These are phyloP conservation scores for Teinopalpus imperialis DNA, from an alignment of 2,888 invertebrate genomes.

Conservation along the genomic window DNA sequence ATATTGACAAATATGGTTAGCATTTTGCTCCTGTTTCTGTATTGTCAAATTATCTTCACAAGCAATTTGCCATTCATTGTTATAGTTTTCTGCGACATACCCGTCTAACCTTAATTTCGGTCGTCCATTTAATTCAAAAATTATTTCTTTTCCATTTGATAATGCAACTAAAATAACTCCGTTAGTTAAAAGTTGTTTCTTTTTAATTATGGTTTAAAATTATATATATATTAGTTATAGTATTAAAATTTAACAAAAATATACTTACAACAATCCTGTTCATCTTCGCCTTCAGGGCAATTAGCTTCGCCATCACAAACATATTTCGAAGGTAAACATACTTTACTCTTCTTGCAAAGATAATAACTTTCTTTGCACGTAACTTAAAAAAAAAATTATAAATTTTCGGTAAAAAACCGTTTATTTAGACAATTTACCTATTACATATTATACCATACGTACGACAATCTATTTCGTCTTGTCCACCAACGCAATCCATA, in stretches of 20 bases:
- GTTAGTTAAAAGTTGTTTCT: neutral
- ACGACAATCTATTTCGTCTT: constrained; percentile 89
- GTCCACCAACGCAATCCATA: constrained; percentile 87
- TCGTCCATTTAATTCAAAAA: constrained; percentile 82
- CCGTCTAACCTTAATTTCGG: constrained; percentile 84
- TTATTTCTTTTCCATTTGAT: constrained; percentile 83
- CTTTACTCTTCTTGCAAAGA: constrained; percentile 83
- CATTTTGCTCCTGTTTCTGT: constrained; percentile 69
- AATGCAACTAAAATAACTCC: constrained; percentile 82
- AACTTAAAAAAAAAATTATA: constrained; percentile 62
- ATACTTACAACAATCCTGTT: constrained; percentile 88
- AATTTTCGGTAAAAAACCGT: no score
- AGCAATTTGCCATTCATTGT: constrained; percentile 84
- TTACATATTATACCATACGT: no score
- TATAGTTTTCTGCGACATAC: constrained; percentile 82
- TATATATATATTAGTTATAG: no score
- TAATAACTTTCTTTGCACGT: constrained; percentile 82
- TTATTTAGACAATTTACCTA: no score
- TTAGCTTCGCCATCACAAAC: constrained; percentile 85
- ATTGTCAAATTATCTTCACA: constrained; percentile 78
- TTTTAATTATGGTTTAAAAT: no score
- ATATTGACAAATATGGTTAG: constrained; percentile 83
- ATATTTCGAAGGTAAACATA: constrained; percentile 82
- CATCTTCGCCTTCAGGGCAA: constrained; percentile 88
- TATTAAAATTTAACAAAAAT: neutral